phyloP scores from a whole-genome alignment of 1,140 invertebrate genomes.

The Pteromalus puparum region DNA sequence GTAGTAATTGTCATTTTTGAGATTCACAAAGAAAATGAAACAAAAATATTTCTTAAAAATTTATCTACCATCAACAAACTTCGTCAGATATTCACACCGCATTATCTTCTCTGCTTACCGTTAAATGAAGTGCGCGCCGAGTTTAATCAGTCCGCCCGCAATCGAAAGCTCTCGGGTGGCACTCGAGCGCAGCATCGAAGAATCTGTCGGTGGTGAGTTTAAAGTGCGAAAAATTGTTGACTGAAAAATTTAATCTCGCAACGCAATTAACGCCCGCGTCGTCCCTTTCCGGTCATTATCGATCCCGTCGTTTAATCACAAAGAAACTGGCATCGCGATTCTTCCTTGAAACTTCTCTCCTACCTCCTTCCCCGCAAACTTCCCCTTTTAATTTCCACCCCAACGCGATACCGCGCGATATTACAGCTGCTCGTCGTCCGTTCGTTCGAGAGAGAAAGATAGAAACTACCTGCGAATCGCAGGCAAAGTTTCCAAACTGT shows the following conservation, averaged over 20 bases:
- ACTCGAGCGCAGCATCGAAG: too few species aligned
- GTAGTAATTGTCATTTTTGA: too few species aligned
- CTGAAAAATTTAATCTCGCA: constrained; percentile 34
- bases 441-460: neutral
- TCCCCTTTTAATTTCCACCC: constrained; percentile 6
- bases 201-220: too few species aligned
- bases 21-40: neutral
- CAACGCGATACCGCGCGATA: constrained; percentile 18
- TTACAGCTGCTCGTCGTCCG: constrained; percentile 2
- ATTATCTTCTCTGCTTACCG: too few species aligned
- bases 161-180: too few species aligned
- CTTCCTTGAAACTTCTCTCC: constrained; percentile 10
- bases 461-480: neutral
- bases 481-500: constrained; percentile 37
- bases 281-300: constrained; percentile 8
- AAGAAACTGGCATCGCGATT: constrained; percentile 6
- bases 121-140: too few species aligned
- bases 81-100: too few species aligned
- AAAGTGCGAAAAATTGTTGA: constrained; percentile 3
- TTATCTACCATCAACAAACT: too few species aligned
- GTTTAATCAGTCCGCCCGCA: too few species aligned
- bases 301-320: constrained; percentile 27
- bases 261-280: constrained; percentile 7
- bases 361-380: neutral
- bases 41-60: neutral